These are phyloP conservation scores for Lochmaea crataegi DNA, from an alignment of 2,888 invertebrate genomes.

Conservation along the genomic window DNA sequence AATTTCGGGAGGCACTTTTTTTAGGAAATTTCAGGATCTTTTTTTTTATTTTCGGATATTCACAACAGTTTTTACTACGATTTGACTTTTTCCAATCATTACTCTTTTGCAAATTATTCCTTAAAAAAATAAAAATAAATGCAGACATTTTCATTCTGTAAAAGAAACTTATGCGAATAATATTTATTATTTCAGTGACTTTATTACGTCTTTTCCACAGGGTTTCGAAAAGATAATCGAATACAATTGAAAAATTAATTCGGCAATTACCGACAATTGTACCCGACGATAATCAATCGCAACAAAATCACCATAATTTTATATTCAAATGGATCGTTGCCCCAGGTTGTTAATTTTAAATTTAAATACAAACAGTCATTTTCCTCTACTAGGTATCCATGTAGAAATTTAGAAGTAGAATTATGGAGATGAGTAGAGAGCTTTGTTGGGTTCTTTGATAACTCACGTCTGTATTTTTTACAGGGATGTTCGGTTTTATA, in stretches of 20 bases:
- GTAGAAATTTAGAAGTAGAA: neutral
- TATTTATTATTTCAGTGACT: neutral
- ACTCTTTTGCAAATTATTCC: no score
- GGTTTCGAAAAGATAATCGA: neutral
- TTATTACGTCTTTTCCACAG: neutral
- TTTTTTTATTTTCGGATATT: no score
- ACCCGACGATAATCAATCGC: neutral
- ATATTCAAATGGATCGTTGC: constrained; percentile 5
- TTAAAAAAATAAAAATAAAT: no score
- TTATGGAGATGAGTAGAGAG: neutral
- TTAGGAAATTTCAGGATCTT: no score
- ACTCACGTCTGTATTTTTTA: neutral
- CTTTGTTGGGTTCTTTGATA: neutral
- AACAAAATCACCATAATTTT: constrained; percentile 21
- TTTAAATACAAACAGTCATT: constrained; percentile 24
- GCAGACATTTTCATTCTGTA: no score
- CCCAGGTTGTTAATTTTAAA: constrained; percentile 26
- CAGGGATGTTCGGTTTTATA: neutral
- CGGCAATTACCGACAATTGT: neutral
- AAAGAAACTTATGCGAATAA: no score
- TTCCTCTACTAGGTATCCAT: constrained; percentile 15
- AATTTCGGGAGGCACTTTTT: no score
- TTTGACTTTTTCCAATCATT: no score
- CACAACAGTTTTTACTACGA: no score
- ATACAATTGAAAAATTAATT: constrained; percentile 3